Evolutionary conservation across 1,140 invertebrate species (phyloP).

Genomic region (Drosophila auraria): DNA sequence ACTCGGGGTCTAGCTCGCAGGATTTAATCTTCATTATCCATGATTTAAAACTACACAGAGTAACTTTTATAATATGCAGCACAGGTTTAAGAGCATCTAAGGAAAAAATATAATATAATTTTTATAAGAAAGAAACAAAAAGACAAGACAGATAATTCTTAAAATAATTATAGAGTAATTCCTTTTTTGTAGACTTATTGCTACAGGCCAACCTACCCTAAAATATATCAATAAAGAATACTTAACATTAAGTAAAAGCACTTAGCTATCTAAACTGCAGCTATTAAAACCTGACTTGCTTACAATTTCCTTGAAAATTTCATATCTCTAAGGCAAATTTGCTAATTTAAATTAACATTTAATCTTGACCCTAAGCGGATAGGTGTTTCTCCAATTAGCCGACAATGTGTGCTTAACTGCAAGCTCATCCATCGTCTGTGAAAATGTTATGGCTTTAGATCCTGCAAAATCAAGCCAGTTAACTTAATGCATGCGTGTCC

Average conservation of each 20-base stretch:
- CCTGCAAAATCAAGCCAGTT: neutral
- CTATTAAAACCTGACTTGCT: neutral
- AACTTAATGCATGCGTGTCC: conserved; percentile 18
- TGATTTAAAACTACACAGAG: too few relatives aligned
- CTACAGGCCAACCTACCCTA: neutral
- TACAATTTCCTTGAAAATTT: too few relatives aligned
- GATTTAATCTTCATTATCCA: too few relatives aligned
- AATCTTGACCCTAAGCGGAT: neutral
- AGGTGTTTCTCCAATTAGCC: conserved; percentile 5
- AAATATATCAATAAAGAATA: neutral
- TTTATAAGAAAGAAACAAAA: neutral
- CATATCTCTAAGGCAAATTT: neutral
- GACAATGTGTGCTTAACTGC: neutral
- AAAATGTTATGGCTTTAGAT: conserved; percentile 14
- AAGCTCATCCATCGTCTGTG: neutral
- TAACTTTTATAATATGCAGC: too few relatives aligned
- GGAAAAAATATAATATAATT: neutral
- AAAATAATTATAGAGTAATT: neutral
- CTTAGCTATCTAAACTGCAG: neutral
- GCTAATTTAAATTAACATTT: conserved; percentile 14
- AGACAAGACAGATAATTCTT: neutral
- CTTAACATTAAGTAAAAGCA: neutral
- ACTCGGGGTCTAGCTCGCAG: too few relatives aligned
- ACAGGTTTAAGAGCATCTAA: too few relatives aligned
- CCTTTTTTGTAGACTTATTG: neutral